Base-by-base conservation (phyloP, 2,113 vertebrate genomes). In the Odobenus rosmarus region DNA sequence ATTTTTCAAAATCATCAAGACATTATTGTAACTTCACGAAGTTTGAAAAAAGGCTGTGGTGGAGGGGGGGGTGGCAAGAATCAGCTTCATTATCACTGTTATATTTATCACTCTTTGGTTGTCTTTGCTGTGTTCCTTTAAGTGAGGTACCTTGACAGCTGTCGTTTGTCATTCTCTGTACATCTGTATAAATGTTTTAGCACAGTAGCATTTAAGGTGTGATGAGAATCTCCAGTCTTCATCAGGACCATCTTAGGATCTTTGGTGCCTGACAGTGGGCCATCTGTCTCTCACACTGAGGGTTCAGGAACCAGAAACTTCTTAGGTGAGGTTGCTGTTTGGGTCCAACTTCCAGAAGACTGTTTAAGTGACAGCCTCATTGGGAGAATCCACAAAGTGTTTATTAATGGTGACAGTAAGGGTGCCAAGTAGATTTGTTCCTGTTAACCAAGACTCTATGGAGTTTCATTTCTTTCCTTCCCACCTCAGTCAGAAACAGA, bases 371-470 rank as follows among this genome's bases (percentile, higher is more conserved):
- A 12, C 42, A 33, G 51, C 36, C 49, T 89, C 67, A 1, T 7
- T 72, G 88, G 42, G 77, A 42, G 49, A 59, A 49, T 31, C 81
- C 61, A 33, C 15, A 13, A 16, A 64, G 62, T 81, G 62, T 62
- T 92, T 88, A 57, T 90, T 80, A 28, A 62, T 13, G 61, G 51
- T 23, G 69, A 33, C 0, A 1, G 11, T 2, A 18, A 64, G 53
- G 31, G 83, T 96, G 92, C 84, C 84, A 46, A 82, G 62, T 55
- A 72, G n/a, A 31, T 80, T 74, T 89, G 77, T 79, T 93, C 49
- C 92, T 87, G 74, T 95, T 76, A 39, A 59, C 64, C 71, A 39
- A 95, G 94, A 92, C 92, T 79, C 31, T n/a, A 3, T 18, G 90
- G 64, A 64, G 85, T 59, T 88, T 82, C 26, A 24, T 89, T 90